Percentiles rank a stretch among this genome's conserved stretches.
phyloP scores from a whole-genome alignment of 2,113 vertebrate species.

The Leptobrachium leishanense region DNA sequence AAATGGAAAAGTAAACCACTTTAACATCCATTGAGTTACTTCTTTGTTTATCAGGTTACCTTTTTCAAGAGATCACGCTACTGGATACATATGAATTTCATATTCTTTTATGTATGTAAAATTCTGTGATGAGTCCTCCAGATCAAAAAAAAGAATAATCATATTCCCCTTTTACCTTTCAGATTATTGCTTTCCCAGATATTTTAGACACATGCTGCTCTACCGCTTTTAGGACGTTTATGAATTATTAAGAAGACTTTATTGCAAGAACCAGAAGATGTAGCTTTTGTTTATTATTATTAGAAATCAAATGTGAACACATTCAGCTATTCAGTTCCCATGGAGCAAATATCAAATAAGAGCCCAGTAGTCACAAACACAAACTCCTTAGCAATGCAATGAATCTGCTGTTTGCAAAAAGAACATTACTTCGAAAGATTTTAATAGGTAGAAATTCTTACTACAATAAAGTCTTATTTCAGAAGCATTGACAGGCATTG shows the following conservation, averaged over 20 bases:
- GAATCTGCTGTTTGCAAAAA: neutral
- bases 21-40: neutral
- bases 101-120: neutral
- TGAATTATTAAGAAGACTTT: slow-evolving; percentile 19
- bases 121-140: neutral
- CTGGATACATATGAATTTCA: neutral
- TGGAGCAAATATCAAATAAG: slow-evolving; percentile 16
- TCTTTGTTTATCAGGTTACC: neutral
- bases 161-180: neutral
- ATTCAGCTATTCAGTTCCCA: slow-evolving; percentile 9
- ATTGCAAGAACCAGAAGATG: neutral
- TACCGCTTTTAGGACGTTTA: neutral
- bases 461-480: too few relatives aligned
- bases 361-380: slow-evolving; percentile 1
- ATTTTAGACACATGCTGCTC: slow-evolving; percentile 11
- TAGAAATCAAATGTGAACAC: slow-evolving; percentile 18
- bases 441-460: too few relatives aligned
- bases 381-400: slow-evolving; percentile 12
- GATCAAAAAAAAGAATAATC: neutral
- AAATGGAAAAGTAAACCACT: too few relatives aligned
- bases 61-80: neutral
- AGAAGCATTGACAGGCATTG: too few relatives aligned
- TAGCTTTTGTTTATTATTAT: slow-evolving; percentile 17
- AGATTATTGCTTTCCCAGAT: neutral
- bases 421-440: too few relatives aligned